These are phyloP conservation scores for Strix uralensis DNA, from an alignment of 2,113 vertebrate genomes.

Conservation along the genomic window DNA sequence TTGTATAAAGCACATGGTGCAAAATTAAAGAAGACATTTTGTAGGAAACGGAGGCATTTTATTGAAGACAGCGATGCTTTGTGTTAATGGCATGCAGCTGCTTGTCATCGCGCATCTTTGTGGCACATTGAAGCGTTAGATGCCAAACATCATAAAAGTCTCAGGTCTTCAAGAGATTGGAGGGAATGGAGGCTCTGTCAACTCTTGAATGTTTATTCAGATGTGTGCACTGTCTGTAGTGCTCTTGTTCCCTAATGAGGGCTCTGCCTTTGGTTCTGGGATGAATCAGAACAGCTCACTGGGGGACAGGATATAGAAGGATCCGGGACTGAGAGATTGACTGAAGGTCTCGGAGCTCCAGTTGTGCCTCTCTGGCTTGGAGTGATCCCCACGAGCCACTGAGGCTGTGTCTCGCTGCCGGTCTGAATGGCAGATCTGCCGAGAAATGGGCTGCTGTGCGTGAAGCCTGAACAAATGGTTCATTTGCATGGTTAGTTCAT, in stretches of 20 bases:
- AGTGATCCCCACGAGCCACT: fast-evolving
- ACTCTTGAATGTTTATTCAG: not conserved
- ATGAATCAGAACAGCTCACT: not conserved
- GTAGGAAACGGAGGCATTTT: not conserved
- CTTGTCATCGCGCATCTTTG: not conserved
- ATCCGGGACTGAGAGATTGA: not conserved
- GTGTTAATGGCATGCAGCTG: not conserved
- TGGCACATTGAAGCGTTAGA: not conserved
- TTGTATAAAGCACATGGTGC: fast-evolving
- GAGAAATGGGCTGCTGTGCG: not conserved
- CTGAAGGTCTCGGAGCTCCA: not conserved
- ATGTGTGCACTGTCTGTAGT: fast-evolving
- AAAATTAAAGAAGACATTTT: not conserved
- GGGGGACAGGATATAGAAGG: not conserved
- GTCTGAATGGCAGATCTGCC: not conserved
- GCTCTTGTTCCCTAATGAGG: not conserved
- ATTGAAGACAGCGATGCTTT: not conserved
- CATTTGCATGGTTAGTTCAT: not conserved
- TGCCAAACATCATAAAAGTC: not conserved
- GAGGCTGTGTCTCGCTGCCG: fast-evolving
- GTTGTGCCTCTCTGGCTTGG: not conserved
- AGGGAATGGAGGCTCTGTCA: not conserved
- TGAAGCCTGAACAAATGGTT: not conserved
- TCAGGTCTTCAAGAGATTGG: not conserved
- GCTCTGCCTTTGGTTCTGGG: not conserved